These are phyloP conservation scores for Erebia ligea DNA, from an alignment of 2,888 invertebrate species.

Conservation along the genomic window DNA sequence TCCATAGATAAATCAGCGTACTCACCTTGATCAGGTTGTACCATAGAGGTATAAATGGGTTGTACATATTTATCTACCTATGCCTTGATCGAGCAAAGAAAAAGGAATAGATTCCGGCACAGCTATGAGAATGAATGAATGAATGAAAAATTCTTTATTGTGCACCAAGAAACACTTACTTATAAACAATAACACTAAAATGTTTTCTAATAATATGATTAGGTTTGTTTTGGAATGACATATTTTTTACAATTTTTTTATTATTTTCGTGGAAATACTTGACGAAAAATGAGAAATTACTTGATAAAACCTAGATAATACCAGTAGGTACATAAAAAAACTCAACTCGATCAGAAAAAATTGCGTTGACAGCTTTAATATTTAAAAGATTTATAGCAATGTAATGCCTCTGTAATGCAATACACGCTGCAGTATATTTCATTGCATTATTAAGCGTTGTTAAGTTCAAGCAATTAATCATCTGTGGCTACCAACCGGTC, in stretches of 20 bases:
- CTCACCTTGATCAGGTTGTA: slow-evolving; percentile 4
- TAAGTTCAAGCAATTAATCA: slow-evolving; percentile 18
- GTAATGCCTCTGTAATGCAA: slow-evolving; percentile 17
- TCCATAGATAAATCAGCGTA: slow-evolving; percentile 8
- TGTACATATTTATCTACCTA: too few species aligned
- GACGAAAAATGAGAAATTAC: too few species aligned
- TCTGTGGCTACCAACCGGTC: slow-evolving; percentile 6
- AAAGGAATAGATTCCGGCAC: not conserved
- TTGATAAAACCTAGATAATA: too few species aligned
- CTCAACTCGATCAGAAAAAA: not conserved
- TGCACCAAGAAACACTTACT: too few species aligned
- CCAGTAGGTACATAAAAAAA: not conserved
- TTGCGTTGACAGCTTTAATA: not conserved
- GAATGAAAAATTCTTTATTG: too few species aligned
- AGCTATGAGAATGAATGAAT: too few species aligned
- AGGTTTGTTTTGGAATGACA: too few species aligned
- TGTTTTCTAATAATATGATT: too few species aligned
- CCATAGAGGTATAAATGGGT: too few species aligned
- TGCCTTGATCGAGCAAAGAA: slow-evolving; percentile 1
- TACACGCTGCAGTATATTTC: slow-evolving; percentile 15
- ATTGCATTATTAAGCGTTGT: slow-evolving; percentile 22
- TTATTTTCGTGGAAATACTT: too few species aligned
- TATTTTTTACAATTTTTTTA: too few species aligned
- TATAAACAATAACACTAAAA: too few species aligned
- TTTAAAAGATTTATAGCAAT: slow-evolving; percentile 7